Evolutionary conservation across 2,113 vertebrate species (phyloP).

Genomic region (Rhea pennata): DNA sequence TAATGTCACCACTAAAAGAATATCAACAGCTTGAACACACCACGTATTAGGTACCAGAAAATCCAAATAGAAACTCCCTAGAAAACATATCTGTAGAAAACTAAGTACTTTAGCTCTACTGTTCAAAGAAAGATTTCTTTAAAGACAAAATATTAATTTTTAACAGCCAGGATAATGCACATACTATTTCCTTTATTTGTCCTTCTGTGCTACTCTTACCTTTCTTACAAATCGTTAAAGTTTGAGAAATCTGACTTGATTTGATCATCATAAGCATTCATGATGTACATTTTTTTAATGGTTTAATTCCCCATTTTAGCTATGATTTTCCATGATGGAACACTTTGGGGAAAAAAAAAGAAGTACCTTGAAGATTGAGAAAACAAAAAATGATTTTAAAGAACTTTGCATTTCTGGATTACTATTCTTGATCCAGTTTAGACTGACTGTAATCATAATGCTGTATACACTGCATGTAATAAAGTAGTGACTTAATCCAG

Average conservation of each 20-base stretch:
- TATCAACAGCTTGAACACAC: neutral
- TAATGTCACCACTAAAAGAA: neutral
- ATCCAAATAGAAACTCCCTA: neutral
- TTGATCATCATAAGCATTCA: neutral
- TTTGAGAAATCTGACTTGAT: neutral
- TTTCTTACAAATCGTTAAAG: neutral
- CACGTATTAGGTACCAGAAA: neutral
- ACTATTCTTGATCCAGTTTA: neutral
- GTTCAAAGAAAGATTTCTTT: neutral
- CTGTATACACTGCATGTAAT: rapidly evolving
- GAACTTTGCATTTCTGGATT: neutral
- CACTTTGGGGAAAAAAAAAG: neutral
- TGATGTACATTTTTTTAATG: neutral
- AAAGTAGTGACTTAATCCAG: neutral
- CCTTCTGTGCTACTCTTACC: neutral
- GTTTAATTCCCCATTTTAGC: neutral
- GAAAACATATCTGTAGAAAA: neutral
- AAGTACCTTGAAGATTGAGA: neutral
- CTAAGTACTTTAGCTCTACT: neutral
- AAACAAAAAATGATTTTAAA: neutral
- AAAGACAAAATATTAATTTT: neutral
- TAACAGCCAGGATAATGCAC: neutral
- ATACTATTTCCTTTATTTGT: neutral
- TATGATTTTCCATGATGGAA: neutral
- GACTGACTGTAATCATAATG: neutral